Evolutionary conservation across 2,113 vertebrate species (phyloP).

Genomic region (Shinisaurus crocodilurus): DNA sequence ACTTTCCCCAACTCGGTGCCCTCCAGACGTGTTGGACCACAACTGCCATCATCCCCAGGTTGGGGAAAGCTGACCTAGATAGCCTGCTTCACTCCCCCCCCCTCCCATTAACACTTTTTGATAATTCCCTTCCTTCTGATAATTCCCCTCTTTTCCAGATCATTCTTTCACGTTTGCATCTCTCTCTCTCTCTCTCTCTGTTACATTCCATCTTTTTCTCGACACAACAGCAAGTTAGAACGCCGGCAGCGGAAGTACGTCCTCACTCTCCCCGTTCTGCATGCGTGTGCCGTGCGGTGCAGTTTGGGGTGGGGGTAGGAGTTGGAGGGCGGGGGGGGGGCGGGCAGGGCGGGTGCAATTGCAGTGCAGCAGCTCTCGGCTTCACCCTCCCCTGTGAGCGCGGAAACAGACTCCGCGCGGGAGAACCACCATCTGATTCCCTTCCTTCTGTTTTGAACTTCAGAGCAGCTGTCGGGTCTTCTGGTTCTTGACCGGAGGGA

Average conservation of each 20-base stretch:
- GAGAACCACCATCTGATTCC: background rate
- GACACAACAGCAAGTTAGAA: constrained; percentile 54
- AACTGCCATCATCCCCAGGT: background rate
- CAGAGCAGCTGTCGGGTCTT: background rate
- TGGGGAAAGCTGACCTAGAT: background rate
- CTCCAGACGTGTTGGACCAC: background rate
- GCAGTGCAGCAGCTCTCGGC: background rate
- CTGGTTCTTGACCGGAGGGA: background rate
- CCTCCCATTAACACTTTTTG: background rate
- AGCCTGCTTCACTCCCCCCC: background rate
- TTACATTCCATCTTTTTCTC: constrained; percentile 24
- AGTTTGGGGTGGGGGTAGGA: no score
- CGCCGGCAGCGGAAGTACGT: constrained; percentile 58
- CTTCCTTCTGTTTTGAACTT: background rate
- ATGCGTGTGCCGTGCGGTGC: constrained; percentile 13
- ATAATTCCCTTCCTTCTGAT: background rate
- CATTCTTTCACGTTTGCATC: constrained; percentile 24
- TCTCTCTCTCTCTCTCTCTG: background rate
- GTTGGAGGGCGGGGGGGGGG: background rate
- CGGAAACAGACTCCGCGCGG: background rate
- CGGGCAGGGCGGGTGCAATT: background rate
- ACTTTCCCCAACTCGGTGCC: background rate
- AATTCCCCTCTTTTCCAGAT: background rate
- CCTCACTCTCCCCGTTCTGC: background rate
- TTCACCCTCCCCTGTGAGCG: background rate